Evolutionary conservation across 2,888 invertebrate genomes (phyloP), one percentile per base, ranked within the genome.

Genomic region (Parnassius apollo): DNA sequence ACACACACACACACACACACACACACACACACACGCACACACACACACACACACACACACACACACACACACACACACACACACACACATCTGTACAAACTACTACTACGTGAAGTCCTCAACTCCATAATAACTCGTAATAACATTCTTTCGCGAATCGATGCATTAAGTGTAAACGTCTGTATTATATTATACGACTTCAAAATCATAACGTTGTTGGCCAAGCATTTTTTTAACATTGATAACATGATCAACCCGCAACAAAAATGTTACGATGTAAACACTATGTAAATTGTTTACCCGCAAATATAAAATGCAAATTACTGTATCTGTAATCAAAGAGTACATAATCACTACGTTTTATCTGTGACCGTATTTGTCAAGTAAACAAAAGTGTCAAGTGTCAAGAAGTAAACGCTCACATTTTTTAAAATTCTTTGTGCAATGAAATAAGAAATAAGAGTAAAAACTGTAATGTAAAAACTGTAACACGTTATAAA

Each of bases 131-230:
- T 71, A 71, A 76, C 72, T 71, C 71, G 70, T 71, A 71, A 76
- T 71, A 71, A 76, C 72, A 75, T 76, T 75, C 76, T 75, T 77
- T 70, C 72, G 73, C 74, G 71, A 63, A 66, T 68, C 64, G 69
- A 64, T 65, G 67, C 73, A 66, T 74, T 77, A 76, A 74, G 72
- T 70, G 67, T 68, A 70, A 77, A 78, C 71, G 73, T 68, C 76
- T 82, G 78, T 77, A 78, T 79, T 76, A 69, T 75, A 75, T 78
- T 73, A 71, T 71, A 68, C 62, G 62, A 69, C 71, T 70, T 75
- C 76, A 80, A 80, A 78, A 71, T 75, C 66, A 62, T 66, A 67
- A 78, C 69, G 78, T 81, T 82, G 81, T 78, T 68, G 69, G 65
- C 66, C 58, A 54, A 54, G 61, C 59, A 64, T 64, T 69, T 69